A percentile compares a stretch with the other conserved stretches of the same genome.
Evolutionary conservation across 2,113 vertebrate species (phyloP).

Genomic region (Cololabis saira): DNA sequence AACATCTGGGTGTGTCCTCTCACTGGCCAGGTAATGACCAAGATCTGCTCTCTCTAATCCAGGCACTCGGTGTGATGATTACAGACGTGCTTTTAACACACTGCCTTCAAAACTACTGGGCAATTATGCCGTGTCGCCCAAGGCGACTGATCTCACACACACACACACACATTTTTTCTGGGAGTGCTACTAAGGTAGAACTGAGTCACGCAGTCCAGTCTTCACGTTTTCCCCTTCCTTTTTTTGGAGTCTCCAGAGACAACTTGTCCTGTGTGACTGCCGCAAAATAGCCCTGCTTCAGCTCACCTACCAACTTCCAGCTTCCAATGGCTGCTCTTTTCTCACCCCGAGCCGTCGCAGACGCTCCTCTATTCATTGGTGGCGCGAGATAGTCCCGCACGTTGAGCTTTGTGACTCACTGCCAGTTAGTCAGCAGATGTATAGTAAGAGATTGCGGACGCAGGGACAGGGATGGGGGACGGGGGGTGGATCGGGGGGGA

Average conservation of each 20-base stretch:
- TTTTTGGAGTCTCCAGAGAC: slow-evolving; percentile 24
- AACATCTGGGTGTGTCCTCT: slow-evolving; percentile 55
- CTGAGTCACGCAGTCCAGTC: slow-evolving; percentile 65
- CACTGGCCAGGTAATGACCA: slow-evolving; percentile 61
- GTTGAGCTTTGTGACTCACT: slow-evolving; percentile 55
- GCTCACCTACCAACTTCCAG: slow-evolving; percentile 24
- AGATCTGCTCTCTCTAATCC: slow-evolving; percentile 61
- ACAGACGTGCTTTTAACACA: slow-evolving; percentile 59
- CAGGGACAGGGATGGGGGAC: no score
- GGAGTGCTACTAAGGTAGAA: slow-evolving; percentile 62
- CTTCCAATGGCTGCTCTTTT: slow-evolving; percentile 16
- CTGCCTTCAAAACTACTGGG: slow-evolving; percentile 63
- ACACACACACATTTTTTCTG: slow-evolving; percentile 54
- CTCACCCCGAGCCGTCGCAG: slow-evolving; percentile 16
- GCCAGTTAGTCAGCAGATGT: slow-evolving; percentile 55
- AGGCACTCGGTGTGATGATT: slow-evolving; percentile 54
- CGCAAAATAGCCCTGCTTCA: slow-evolving; percentile 16
- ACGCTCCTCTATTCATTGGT: slow-evolving; percentile 18
- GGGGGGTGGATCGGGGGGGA: neutral
- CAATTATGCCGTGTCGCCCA: slow-evolving; percentile 62
- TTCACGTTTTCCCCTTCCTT: slow-evolving; percentile 14
- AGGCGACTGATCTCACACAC: slow-evolving; percentile 54
- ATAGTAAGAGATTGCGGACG: slow-evolving; percentile 39
- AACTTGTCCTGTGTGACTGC: slow-evolving; percentile 23
- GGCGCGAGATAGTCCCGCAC: slow-evolving; percentile 25